A percentile compares a stretch with the other conserved stretches of the same genome.
These are phyloP conservation scores for Hyles vespertilio DNA, from an alignment of 1,140 invertebrate species.

Conservation along the genomic window DNA sequence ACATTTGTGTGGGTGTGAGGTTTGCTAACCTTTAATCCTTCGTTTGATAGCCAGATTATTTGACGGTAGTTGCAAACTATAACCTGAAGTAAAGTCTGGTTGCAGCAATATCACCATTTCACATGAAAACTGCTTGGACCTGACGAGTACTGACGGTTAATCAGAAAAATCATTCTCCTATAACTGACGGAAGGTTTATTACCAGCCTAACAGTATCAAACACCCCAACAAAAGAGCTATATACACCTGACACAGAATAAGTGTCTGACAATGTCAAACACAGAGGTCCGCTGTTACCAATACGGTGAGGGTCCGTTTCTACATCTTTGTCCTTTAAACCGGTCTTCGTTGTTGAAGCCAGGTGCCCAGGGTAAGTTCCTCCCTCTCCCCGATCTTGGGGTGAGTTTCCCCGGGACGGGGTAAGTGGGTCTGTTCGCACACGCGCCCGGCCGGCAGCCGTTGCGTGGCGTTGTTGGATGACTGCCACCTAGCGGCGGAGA, in stretches of 20 bases:
- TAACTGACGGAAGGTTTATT: too few species aligned
- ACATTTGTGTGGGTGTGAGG: too few species aligned
- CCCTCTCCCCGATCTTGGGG: slow-evolving; percentile 35
- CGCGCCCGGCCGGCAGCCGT: slow-evolving; percentile 48
- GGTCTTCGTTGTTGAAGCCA: slow-evolving; percentile 41
- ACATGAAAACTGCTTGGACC: too few species aligned
- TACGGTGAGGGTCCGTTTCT: slow-evolving; percentile 55
- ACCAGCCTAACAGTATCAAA: too few species aligned
- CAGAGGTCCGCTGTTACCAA: slow-evolving; percentile 36
- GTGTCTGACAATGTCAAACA: neutral
- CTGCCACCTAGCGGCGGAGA: slow-evolving; percentile 36
- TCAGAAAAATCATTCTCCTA: too few species aligned
- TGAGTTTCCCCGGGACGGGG: slow-evolving; percentile 37
- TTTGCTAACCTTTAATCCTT: too few species aligned
- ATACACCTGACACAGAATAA: neutral
- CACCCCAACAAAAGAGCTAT: neutral
- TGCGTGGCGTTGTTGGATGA: slow-evolving; percentile 45
- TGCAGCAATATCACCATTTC: too few species aligned
- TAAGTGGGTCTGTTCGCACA: slow-evolving; percentile 45
- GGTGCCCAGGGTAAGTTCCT: slow-evolving; percentile 54
- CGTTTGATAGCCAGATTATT: too few species aligned
- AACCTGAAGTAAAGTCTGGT: too few species aligned
- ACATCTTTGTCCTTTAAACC: slow-evolving; percentile 51
- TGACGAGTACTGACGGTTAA: too few species aligned
- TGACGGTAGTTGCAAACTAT: too few species aligned